Evolutionary conservation across 2,797 vertebrate species (phyloP).

Genomic region (Artibeus lituratus): DNA sequence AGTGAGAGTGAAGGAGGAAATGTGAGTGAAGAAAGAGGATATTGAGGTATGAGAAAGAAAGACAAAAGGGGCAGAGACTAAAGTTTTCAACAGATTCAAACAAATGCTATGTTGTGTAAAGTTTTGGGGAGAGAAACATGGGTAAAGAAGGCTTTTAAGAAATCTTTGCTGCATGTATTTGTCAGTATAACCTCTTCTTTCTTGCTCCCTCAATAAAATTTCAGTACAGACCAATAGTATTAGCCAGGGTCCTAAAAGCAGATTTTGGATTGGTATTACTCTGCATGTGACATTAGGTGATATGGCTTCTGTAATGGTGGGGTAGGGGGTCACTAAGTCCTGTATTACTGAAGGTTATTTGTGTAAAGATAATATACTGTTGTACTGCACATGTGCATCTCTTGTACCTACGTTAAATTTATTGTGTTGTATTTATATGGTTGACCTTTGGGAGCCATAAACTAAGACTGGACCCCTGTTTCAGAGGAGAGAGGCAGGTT

Average conservation of each 20-base stretch:
- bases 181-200: neutral
- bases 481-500: neutral
- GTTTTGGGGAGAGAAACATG: neutral
- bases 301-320: neutral
- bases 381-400: neutral
- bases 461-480: neutral
- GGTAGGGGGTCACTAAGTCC: neutral
- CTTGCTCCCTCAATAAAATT: neutral
- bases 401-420: neutral
- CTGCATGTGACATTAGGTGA: neutral
- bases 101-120: neutral
- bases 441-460: neutral
- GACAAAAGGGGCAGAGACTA: neutral
- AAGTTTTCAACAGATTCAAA: neutral
- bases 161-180: neutral
- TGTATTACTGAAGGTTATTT: constrained; percentile 6
- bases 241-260: neutral
- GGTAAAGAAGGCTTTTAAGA: neutral
- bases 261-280: neutral
- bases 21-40: neutral
- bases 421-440: neutral
- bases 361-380: neutral
- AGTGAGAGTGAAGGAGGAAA: neutral
- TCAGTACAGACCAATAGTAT: neutral
- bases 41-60: neutral